Evolutionary conservation across 1,140 invertebrate species (phyloP).

Genomic region (Heliconius himera): DNA sequence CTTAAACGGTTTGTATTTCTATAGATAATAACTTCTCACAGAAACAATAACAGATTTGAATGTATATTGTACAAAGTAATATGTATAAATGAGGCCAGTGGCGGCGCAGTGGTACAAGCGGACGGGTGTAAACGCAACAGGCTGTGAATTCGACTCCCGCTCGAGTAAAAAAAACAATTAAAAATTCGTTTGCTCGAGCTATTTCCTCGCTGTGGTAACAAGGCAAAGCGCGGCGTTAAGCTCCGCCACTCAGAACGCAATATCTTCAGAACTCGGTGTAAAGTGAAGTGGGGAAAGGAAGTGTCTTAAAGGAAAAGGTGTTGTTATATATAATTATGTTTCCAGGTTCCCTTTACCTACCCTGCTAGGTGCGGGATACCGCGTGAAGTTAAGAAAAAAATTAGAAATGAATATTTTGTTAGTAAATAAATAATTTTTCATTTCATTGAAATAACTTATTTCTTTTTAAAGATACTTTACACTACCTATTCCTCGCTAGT

Average conservation of each 20-base stretch:
- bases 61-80: background rate
- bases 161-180: background rate
- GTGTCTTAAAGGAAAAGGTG: no score
- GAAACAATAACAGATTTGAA: conserved; percentile 13
- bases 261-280: background rate
- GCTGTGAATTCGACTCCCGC: background rate
- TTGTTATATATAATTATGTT: no score
- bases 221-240: background rate
- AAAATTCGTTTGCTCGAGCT: no score
- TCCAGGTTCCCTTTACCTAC: no score
- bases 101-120: background rate
- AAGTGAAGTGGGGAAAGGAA: background rate
- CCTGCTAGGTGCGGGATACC: no score
- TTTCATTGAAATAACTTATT: no score
- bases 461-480: no score
- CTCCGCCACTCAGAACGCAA: background rate
- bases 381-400: no score
- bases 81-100: no score
- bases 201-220: background rate
- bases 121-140: background rate
- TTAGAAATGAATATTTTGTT: no score
- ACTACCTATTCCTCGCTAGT: no score
- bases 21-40: conserved; percentile 34
- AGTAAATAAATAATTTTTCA: no score
- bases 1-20: conserved; percentile 42